Percentiles rank a stretch among this genome's conserved stretches.
phyloP scores from a whole-genome alignment of 2,113 vertebrate genomes.

The Bagarius yarrelli region DNA sequence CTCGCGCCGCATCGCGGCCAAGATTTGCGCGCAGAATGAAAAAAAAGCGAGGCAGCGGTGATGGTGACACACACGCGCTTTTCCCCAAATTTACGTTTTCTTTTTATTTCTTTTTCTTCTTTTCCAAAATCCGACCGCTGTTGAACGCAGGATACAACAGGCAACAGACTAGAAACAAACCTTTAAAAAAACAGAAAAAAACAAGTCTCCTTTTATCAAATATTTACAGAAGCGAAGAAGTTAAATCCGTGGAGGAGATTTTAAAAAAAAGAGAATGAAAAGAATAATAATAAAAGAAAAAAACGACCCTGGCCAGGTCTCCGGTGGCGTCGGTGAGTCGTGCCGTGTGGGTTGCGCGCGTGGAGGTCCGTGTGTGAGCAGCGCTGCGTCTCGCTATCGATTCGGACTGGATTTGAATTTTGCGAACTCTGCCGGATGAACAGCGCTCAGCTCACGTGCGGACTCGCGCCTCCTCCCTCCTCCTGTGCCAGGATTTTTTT shows the following conservation, averaged over 20 bases:
- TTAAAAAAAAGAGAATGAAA: neutral
- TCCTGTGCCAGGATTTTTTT: slow-evolving; percentile 30
- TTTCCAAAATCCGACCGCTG: slow-evolving; percentile 40
- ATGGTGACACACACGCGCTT: neutral
- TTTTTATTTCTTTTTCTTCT: neutral
- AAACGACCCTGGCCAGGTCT: neutral
- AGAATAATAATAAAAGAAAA: neutral
- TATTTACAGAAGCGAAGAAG: neutral
- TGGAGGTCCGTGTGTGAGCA: neutral
- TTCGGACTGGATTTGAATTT: slow-evolving; percentile 69
- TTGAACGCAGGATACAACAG: neutral
- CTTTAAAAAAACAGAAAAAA: neutral
- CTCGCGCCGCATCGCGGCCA: slow-evolving; percentile 47
- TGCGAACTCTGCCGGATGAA: slow-evolving; percentile 68
- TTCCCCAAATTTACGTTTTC: neutral
- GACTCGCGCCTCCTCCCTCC: slow-evolving; percentile 54
- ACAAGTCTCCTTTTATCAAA: neutral
- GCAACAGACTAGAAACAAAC: neutral
- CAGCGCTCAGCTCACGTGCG: slow-evolving; percentile 73
- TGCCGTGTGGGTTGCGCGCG: neutral
- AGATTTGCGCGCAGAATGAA: neutral
- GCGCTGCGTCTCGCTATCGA: slow-evolving; percentile 71
- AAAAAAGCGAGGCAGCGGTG: neutral
- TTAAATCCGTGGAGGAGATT: neutral
- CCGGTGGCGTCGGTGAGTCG: neutral